Base-by-base conservation (phyloP, 2,797 vertebrate genomes). In the Anolis apletophallus region DNA sequence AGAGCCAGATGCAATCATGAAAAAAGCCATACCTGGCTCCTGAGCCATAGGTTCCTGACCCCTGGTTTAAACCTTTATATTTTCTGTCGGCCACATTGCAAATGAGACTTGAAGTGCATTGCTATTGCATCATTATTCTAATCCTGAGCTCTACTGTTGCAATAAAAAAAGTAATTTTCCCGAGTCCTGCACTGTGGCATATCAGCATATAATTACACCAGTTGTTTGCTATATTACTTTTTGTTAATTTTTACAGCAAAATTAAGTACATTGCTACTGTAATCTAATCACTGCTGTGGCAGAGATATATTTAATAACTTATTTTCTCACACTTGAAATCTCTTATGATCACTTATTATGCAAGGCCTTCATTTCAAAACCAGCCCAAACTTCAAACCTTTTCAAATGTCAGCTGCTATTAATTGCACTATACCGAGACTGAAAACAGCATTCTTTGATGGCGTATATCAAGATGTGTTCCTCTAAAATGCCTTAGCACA, bases 201-300 rank as follows among this genome's bases (percentile, higher is more conserved):
- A 6, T 19, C 68, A 32, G 14, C 34, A 40, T 23, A 13, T n/a
- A n/a, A 68, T 9, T 72, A 21, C 14, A 17, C 36, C 50, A 29
- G 16, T 13, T 61, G 26, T 34, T 67, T 21, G 8, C 1, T 54
- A 34, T 76, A 32, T 34, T 46, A 54, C 13, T 54, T 32, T 17
- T 11, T 50, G n/a, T 17, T 40, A 78, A 55, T 69, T 40, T 50
- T 68, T 52, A 79, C 54, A 57, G 16, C 52, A 46, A 76, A 69
- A 71, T 85, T 85, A 89, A 85, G 29, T 59, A 5, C 90, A 88
- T 86, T 90, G n/a, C 79, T 89, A 79, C 81, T 61, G 9, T 64
- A n/a, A 67, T 59, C 54, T 54, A 84, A 82, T 69, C 80, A 72
- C 57, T 16, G 14, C 12, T 59, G 34, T 81, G 40, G 17, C 55